Evolutionary conservation across 1,140 invertebrate genomes (phyloP), one percentile per base, ranked within the genome.

Genomic region (Psix sp.): DNA sequence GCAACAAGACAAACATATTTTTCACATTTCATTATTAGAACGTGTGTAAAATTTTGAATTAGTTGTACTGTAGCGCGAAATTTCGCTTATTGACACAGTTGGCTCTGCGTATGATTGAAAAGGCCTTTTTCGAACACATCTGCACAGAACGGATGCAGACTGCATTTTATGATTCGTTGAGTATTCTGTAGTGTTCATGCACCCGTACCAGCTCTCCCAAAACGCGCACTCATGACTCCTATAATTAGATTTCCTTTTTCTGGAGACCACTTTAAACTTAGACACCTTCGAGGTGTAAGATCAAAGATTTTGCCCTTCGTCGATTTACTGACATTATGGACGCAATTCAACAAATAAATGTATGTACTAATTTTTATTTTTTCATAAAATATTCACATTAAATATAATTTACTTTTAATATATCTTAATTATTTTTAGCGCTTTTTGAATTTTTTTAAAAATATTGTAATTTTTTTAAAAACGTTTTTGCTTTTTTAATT

Each of bases 71-170:
- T 35, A 13, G 13, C 13, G 33, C 33, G 10, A 35, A 20, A 5
- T 40, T 52, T 35, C 16, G 40, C 40, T 38, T 57, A 57, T 43
- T 49, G 20, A 38, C 29, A 36, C 43, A 57, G 52, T 68, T 68
- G 54, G 54, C 59, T 16, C 38, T 49, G 4, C 18, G 66, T 10
- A 56, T 51, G 66, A 62, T 38, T 26, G 40, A 36, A 49, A 29
- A 62, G 18, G 33, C 5, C 48, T 18, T 46, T 57, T 54, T 54
- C 65, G 66, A 67, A 76, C 76, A 84, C 84, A 86, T 86, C 84
- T 86, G 84, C 84, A 79, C 63, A 63, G 59, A 82, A 72, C 84
- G 84, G 84, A 86, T 85, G 84, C 84, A 85, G 82, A 63, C 84
- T 86, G 84, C 84, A 84, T 80, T 85, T 85, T 85, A 85, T 79